A percentile compares a stretch with the other conserved stretches of the same genome.
Conservation (phyloP, 2,888 invertebrate species). For the Limnephilus lunatus region DNA sequence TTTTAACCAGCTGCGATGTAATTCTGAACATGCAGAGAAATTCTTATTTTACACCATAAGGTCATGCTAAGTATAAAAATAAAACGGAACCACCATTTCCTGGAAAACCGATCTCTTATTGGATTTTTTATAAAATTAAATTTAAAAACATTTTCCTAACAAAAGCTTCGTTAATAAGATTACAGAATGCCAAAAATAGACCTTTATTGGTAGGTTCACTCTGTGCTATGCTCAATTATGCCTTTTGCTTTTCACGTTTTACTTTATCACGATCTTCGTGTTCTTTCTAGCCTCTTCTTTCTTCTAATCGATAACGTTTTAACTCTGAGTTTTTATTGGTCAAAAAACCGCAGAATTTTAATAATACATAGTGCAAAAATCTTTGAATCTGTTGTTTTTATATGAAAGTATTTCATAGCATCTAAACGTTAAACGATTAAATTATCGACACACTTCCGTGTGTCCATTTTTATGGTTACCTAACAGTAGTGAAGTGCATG, state of each 20-base stretch:
- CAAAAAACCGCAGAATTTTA: background rate
- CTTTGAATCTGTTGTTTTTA: background rate
- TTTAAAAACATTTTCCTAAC: background rate
- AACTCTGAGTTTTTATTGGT: background rate
- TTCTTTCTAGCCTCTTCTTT: background rate
- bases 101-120: too few species aligned
- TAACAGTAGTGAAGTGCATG: too few species aligned
- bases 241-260: background rate
- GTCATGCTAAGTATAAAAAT: too few species aligned
- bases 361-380: background rate
- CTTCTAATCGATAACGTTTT: background rate
- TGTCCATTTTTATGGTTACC: too few species aligned
- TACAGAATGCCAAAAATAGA: background rate
- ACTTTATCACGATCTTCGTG: background rate
- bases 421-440: background rate
- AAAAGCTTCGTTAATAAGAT: background rate
- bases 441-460: background rate
- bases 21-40: too few species aligned
- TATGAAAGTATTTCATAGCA: background rate
- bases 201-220: background rate
- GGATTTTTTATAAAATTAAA: too few species aligned
- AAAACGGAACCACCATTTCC: too few species aligned
- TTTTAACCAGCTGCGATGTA: too few species aligned
- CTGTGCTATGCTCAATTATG: background rate
- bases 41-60: too few species aligned